Percentiles rank a stretch among this genome's conserved stretches.
These are phyloP conservation scores for Sinodicranocentrus sp. DNA, from an alignment of 2,888 invertebrate species.

Conservation along the genomic window DNA sequence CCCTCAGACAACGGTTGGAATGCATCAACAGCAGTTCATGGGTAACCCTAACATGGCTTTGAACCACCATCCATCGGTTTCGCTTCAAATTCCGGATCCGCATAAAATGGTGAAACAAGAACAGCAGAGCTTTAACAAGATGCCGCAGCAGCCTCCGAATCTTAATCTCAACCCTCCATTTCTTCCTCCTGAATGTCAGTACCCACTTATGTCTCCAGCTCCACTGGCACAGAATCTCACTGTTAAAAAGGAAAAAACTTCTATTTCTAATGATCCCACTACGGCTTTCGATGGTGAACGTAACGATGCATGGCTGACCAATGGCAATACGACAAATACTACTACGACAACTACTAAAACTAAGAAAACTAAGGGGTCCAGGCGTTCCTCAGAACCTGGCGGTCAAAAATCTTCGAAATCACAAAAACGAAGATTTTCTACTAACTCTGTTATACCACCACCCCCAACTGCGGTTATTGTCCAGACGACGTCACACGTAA, in stretches of 20 bases:
- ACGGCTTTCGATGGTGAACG: slow-evolving; percentile 27
- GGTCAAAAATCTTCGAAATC: neutral
- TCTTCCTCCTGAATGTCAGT: slow-evolving; percentile 40
- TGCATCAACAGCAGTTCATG: slow-evolving; percentile 47
- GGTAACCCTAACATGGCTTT: slow-evolving; percentile 49
- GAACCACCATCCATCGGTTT: slow-evolving; percentile 45
- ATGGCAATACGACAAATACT: slow-evolving; percentile 18
- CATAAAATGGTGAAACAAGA: slow-evolving; percentile 48
- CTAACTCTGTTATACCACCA: slow-evolving; percentile 52
- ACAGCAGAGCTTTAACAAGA: slow-evolving; percentile 35
- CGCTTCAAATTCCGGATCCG: slow-evolving; percentile 57
- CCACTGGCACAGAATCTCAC: slow-evolving; percentile 59
- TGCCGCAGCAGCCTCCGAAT: slow-evolving; percentile 31
- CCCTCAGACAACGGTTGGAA: slow-evolving; percentile 11
- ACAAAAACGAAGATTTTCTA: slow-evolving; percentile 13
- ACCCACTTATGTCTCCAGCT: slow-evolving; percentile 53
- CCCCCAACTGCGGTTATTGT: too few species aligned
- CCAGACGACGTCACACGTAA: slow-evolving; percentile 56
- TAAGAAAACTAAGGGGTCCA: neutral
- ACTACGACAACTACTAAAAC: neutral
- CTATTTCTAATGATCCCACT: slow-evolving; percentile 28
- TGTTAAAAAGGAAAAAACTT: slow-evolving; percentile 47
- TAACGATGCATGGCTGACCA: slow-evolving; percentile 44
- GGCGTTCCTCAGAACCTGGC: slow-evolving; percentile 24
- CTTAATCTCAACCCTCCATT: slow-evolving; percentile 32